Evolutionary conservation across 2,113 vertebrate species (phyloP).

Genomic region (Nycticorax nycticorax): DNA sequence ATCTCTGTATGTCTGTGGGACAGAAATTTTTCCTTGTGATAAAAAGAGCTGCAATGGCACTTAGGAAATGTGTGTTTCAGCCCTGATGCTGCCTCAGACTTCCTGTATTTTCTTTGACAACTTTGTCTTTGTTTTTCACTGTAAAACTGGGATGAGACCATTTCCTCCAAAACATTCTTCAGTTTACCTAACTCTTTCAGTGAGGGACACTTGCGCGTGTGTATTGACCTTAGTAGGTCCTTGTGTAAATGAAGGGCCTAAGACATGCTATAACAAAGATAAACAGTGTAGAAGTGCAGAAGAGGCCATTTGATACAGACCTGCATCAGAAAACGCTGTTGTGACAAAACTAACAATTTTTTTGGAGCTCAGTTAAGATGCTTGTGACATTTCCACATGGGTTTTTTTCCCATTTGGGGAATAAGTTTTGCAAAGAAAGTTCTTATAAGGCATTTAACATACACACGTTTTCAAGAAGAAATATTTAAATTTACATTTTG

Average conservation of each 20-base stretch:
- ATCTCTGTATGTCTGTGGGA: background rate
- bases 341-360: background rate
- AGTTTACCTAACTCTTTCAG: background rate
- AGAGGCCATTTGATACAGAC: background rate
- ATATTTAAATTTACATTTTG: background rate
- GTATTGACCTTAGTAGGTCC: background rate
- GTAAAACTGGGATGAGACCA: background rate
- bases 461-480: background rate
- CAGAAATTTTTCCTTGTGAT: background rate
- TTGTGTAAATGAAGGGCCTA: background rate
- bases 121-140: background rate
- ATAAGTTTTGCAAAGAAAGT: background rate
- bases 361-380: background rate
- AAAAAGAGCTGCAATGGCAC: background rate
- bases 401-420: background rate
- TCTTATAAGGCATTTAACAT: background rate
- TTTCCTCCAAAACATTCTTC: background rate
- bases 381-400: background rate
- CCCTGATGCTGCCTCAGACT: background rate
- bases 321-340: background rate
- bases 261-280: background rate
- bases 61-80: background rate
- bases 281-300: background rate
- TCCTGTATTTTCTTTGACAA: slow-evolving; percentile 18
- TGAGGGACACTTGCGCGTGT: background rate